Conservation (phyloP, 1,140 invertebrate genomes). For the Leptopilina clavipes region DNA sequence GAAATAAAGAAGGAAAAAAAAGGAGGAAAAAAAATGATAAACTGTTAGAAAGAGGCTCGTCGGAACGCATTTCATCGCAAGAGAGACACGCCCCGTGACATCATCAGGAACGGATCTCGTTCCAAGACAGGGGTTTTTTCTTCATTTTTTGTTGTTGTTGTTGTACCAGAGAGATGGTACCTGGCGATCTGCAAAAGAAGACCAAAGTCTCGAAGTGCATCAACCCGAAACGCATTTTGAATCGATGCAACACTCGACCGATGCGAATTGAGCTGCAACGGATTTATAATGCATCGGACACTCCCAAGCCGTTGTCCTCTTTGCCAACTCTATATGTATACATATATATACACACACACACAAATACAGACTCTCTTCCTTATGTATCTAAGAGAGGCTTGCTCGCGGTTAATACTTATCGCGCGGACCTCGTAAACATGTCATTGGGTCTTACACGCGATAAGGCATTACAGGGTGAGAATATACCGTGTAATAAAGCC, state of each 20-base stretch:
- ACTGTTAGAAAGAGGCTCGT: conserved; percentile 11
- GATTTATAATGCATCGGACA: conserved; percentile 41
- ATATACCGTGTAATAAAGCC: conserved; percentile 12
- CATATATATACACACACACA: no score
- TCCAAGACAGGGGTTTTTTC: conserved; percentile 35
- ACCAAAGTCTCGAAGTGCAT: conserved; percentile 52
- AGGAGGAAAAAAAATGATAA: background rate
- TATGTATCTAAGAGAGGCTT: background rate
- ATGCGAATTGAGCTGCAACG: conserved; percentile 53
- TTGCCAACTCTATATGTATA: no score
- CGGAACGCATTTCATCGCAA: conserved; percentile 17
- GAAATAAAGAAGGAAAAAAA: no score
- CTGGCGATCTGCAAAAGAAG: conserved; percentile 39
- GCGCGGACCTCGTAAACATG: conserved; percentile 12
- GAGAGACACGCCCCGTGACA: conserved; percentile 48
- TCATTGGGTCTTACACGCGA: background rate
- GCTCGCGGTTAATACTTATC: conserved; percentile 5
- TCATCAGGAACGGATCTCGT: conserved; percentile 47
- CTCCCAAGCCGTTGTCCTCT: background rate
- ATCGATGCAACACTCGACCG: conserved; percentile 35
- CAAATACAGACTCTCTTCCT: no score
- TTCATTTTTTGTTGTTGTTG: no score
- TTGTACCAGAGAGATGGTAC: conserved; percentile 37
- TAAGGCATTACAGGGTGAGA: conserved; percentile 7
- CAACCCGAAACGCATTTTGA: conserved; percentile 47